phyloP scores from a whole-genome alignment of 2,797 vertebrate species.

The Hoplostethus atlanticus region DNA sequence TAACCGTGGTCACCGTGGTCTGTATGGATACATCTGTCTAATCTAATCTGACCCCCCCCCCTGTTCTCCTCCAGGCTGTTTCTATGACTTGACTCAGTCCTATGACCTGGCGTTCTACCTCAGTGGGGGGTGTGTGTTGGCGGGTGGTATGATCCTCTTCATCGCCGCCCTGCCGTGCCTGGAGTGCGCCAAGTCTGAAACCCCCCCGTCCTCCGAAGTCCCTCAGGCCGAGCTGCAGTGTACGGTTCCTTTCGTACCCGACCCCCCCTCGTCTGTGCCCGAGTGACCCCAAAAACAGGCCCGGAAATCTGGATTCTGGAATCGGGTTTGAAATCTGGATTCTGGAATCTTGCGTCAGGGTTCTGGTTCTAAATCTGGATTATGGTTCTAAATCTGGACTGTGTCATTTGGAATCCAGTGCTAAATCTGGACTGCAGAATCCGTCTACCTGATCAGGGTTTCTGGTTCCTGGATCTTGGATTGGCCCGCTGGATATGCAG shows the following conservation, averaged over 20 bases:
- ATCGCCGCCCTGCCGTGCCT: conserved; percentile 81
- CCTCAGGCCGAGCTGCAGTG: conserved; percentile 41
- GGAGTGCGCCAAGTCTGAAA: conserved; percentile 66
- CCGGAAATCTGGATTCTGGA: neutral
- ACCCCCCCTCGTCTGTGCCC: neutral
- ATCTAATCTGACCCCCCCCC: too few species aligned
- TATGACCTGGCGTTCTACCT: conserved; percentile 90
- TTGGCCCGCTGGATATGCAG: too few species aligned
- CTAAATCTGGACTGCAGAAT: too few species aligned
- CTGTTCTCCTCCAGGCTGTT: conserved; percentile 84
- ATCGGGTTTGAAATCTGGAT: neutral
- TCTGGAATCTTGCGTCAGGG: conserved; percentile 61
- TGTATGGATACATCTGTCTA: too few species aligned
- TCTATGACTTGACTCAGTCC: conserved; percentile 90
- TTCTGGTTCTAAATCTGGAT: conserved; percentile 44
- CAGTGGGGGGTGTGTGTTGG: conserved; percentile 87
- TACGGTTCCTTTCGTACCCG: neutral
- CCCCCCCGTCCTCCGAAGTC: conserved; percentile 45
- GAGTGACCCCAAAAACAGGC: neutral
- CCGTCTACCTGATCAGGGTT: neutral
- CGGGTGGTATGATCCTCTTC: conserved; percentile 85
- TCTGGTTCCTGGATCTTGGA: neutral
- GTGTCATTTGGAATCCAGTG: too few species aligned
- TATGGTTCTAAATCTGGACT: neutral
- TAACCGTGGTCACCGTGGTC: too few species aligned